Conservation (phyloP, 2,797 vertebrate genomes). For the Somateria mollissima region DNA sequence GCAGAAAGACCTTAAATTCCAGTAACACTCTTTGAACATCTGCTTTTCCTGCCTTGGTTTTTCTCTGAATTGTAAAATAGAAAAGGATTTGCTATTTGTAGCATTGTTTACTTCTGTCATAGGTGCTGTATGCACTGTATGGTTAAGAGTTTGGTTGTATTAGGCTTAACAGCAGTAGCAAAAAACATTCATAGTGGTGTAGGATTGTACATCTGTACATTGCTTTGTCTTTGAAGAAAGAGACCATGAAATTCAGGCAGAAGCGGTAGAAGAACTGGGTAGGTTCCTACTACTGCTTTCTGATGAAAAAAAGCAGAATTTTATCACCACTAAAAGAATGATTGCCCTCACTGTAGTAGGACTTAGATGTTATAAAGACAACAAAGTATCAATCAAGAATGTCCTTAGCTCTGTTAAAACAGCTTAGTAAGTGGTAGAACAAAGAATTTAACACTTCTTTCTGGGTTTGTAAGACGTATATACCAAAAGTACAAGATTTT, state of each 20-base stretch:
- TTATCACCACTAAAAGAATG: neutral
- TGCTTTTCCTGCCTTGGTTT: neutral
- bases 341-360: fast-evolving
- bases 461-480: neutral
- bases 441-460: neutral
- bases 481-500: neutral
- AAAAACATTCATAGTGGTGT: neutral
- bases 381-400: neutral
- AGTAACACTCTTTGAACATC: neutral
- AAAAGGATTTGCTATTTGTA: neutral
- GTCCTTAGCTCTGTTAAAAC: neutral
- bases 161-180: neutral
- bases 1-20: neutral
- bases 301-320: neutral
- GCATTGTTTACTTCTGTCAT: neutral
- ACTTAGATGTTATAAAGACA: neutral
- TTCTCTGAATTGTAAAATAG: neutral
- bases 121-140: neutral
- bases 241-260: neutral
- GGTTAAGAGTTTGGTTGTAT: neutral
- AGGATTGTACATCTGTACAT: neutral
- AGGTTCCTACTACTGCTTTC: neutral
- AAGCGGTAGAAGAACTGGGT: neutral
- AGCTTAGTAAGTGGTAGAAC: neutral
- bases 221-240: neutral